Conservation (phyloP, 2,797 vertebrate genomes). For the Tinamus major region DNA sequence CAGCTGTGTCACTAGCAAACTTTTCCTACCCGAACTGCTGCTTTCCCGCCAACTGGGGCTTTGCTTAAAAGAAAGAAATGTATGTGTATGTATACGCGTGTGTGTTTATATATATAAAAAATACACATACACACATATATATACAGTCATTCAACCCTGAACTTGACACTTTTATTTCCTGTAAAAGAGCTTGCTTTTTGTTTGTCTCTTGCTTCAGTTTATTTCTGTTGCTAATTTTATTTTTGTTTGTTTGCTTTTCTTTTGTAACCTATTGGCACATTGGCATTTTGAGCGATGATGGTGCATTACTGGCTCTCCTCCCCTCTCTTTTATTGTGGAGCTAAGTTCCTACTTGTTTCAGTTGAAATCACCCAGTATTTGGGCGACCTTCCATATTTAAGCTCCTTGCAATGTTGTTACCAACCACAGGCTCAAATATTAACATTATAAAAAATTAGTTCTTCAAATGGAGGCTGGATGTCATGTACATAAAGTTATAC, state of each 20-base stretch:
- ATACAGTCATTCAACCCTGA: neutral
- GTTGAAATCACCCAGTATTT: neutral
- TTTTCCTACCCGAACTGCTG: neutral
- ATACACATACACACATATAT: neutral
- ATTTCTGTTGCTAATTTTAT: neutral
- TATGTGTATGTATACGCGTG: neutral
- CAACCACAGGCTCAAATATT: neutral
- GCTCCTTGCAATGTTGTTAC: neutral
- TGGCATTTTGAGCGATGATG: neutral
- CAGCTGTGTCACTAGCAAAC: neutral
- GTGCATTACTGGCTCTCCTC: neutral
- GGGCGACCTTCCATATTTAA: neutral
- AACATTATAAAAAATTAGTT: neutral
- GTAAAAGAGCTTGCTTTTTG: neutral
- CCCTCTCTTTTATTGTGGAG: neutral
- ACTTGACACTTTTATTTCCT: neutral
- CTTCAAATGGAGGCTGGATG: neutral
- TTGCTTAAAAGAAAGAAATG: neutral
- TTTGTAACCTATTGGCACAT: neutral
- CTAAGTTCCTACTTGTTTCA: neutral
- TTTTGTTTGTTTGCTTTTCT: neutral
- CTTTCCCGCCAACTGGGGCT: neutral
- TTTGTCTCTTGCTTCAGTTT: neutral
- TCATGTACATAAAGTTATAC: neutral
- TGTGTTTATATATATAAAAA: neutral